phyloP scores from a whole-genome alignment of 2,797 vertebrate genomes.

The Paratrypauchen microcephalus region DNA sequence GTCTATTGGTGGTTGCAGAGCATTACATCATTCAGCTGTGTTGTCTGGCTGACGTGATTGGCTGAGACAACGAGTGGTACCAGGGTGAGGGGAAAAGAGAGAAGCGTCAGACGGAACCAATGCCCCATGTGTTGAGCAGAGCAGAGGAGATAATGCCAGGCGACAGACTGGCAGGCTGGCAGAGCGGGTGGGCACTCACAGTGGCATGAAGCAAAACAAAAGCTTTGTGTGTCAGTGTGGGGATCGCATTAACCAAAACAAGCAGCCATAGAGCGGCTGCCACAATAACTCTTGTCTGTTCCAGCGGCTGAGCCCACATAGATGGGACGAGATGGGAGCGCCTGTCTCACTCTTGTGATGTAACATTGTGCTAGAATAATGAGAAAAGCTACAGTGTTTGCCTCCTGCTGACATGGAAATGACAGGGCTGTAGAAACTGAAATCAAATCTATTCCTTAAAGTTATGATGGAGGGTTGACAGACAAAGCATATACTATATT shows the following conservation, averaged over 20 bases:
- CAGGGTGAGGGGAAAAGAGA: slow-evolving; percentile 32
- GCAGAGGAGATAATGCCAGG: slow-evolving; percentile 68
- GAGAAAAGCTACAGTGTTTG: slow-evolving; percentile 25
- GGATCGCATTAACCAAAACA: slow-evolving; percentile 70
- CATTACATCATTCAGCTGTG: slow-evolving; percentile 47
- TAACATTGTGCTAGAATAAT: slow-evolving; percentile 32
- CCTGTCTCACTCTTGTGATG: slow-evolving; percentile 38
- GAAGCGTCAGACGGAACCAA: slow-evolving; percentile 20
- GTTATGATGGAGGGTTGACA: slow-evolving; percentile 12
- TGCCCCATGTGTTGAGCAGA: slow-evolving; percentile 54
- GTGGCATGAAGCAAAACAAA: slow-evolving; percentile 71
- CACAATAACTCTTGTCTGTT: slow-evolving; percentile 55
- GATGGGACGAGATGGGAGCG: slow-evolving; percentile 27
- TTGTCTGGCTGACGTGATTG: slow-evolving; percentile 48
- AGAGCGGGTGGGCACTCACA: slow-evolving; percentile 68
- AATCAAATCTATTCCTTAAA: slow-evolving; percentile 20
- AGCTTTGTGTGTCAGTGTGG: slow-evolving; percentile 63
- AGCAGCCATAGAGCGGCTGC: slow-evolving; percentile 55
- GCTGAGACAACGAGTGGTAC: slow-evolving; percentile 50
- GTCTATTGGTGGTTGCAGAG: slow-evolving; percentile 47
- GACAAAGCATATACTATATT: slow-evolving; percentile 4
- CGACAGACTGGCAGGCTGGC: slow-evolving; percentile 70
- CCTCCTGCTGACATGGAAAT: slow-evolving; percentile 33
- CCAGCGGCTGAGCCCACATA: slow-evolving; percentile 34
- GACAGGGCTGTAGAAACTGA: slow-evolving; percentile 35